Base-by-base conservation (phyloP, 2,113 vertebrate genomes). In the Mobula hypostoma region DNA sequence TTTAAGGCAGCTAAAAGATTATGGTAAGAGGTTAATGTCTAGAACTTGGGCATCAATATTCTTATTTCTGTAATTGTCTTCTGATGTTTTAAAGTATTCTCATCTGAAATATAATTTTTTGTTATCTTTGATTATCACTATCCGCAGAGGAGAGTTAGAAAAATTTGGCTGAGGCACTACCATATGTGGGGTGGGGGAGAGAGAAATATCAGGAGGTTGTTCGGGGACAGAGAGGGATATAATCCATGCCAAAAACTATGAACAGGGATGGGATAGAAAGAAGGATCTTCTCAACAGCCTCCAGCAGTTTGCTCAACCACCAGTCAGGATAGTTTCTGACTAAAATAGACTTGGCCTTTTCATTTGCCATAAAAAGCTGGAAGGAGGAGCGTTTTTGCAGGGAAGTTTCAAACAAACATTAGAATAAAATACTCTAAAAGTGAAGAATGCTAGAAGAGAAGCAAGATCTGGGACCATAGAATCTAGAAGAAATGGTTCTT, bases 31-130 rank as follows among this genome's bases (percentile, higher is more conserved):
- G 70, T 76, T 72, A 76, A 56, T 76, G 36, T 70, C 11, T 93
- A 17, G 85, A 32, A 90, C 66, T 66, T 17, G 61, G 85, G 29
- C 29, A 66, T 17, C 61, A 66, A 90, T 66, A 32, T 90, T 68
- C 58, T 76, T 93, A 82, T 76, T 93, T 74, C 66, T 40, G 68
- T 74, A 72, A 93, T 12, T 74, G 70, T 93, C 27, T 82, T 72
- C 12, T 92, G 32, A 72, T 15, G 6, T 93, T 74, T 93, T 74
- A 29, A 93, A 93, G 70, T 56, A 36, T 21, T 56, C 21, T 11
- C 36, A 27, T 74, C 70, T 29, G 36, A 93, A 93, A 56, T 93
- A 36, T 48, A 76, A 27, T 70, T 21, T 74, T 56, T 76, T 9
- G 56, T 29, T 14, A 74, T 56, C 24, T 93, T 93, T 56, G 68